phyloP scores from a whole-genome alignment of 1,140 invertebrate species.

The Cecropterus lyciades region DNA sequence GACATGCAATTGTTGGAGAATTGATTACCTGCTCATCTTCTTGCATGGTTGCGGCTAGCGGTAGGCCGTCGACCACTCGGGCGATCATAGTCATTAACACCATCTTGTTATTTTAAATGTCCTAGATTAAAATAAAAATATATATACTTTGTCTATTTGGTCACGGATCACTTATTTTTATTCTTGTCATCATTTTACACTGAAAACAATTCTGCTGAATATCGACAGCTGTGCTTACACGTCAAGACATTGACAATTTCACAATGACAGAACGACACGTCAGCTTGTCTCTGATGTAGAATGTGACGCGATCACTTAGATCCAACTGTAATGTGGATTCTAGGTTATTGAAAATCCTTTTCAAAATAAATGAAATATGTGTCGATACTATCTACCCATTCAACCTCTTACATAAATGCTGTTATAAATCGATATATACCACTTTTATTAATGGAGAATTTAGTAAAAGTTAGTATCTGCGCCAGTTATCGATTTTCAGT shows the following conservation, averaged over 20 bases:
- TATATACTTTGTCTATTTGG: constrained; percentile 39
- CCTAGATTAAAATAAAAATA: constrained; percentile 37
- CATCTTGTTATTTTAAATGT: constrained; percentile 87
- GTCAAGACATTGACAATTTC: constrained; percentile 62
- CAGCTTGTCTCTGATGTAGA: constrained; percentile 51
- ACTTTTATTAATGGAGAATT: too few relatives aligned
- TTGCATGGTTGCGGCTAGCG: constrained; percentile 98
- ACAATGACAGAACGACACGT: constrained; percentile 63
- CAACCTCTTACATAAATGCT: too few relatives aligned
- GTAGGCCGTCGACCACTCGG: constrained; percentile 96
- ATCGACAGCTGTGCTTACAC: constrained; percentile 55
- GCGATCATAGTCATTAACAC: constrained; percentile 99
- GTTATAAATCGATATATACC: too few relatives aligned
- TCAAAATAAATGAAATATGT: too few relatives aligned
- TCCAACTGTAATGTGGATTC: too few relatives aligned
- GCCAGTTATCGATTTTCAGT: too few relatives aligned
- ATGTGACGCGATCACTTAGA: constrained; percentile 43
- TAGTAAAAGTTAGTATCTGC: too few relatives aligned
- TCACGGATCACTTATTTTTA: constrained; percentile 54
- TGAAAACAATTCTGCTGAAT: constrained; percentile 53
- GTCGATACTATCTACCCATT: too few relatives aligned
- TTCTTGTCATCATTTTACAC: constrained; percentile 71
- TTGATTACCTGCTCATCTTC: constrained; percentile 96
- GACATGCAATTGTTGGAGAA: constrained; percentile 5
- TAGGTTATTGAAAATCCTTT: too few relatives aligned